Percentiles rank a stretch among this genome's conserved stretches.
Evolutionary conservation across 2,797 vertebrate species (phyloP).

Genomic region (Trichosurus vulpecula): DNA sequence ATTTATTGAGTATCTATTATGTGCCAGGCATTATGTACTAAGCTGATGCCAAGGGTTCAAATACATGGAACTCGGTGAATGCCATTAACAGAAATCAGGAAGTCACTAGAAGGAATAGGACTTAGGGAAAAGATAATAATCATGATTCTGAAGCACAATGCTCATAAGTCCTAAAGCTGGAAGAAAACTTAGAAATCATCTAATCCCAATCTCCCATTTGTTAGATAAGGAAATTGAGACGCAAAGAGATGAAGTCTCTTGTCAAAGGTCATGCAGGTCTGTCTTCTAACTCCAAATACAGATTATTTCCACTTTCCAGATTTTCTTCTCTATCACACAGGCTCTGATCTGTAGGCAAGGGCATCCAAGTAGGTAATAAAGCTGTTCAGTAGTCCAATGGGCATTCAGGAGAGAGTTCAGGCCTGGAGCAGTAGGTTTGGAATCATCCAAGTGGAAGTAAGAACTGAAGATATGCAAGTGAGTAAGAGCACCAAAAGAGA

Average conservation of each 20-base stretch:
- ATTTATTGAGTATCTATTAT: not conserved
- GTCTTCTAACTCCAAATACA: not conserved
- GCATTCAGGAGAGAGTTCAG: not conserved
- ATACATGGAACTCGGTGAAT: not conserved
- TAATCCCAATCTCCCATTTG: not conserved
- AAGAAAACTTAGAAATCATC: not conserved
- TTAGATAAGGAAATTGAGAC: not conserved
- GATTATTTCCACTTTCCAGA: not conserved
- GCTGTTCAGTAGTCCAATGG: not conserved
- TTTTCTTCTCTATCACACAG: not conserved
- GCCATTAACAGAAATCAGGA: not conserved
- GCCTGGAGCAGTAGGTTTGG: not conserved
- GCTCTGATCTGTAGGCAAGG: not conserved
- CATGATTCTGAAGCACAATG: not conserved
- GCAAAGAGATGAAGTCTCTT: not conserved
- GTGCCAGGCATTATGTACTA: not conserved
- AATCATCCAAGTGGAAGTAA: not conserved
- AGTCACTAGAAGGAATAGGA: not conserved
- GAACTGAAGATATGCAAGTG: not conserved
- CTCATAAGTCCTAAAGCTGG: not conserved
- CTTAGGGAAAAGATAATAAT: not conserved
- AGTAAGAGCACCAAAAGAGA: not conserved
- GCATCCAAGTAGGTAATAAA: not conserved
- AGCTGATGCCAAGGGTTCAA: not conserved
- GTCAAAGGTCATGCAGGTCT: not conserved